Base-by-base conservation (phyloP, 2,797 vertebrate species). In the Ctenopoma multispine region DNA sequence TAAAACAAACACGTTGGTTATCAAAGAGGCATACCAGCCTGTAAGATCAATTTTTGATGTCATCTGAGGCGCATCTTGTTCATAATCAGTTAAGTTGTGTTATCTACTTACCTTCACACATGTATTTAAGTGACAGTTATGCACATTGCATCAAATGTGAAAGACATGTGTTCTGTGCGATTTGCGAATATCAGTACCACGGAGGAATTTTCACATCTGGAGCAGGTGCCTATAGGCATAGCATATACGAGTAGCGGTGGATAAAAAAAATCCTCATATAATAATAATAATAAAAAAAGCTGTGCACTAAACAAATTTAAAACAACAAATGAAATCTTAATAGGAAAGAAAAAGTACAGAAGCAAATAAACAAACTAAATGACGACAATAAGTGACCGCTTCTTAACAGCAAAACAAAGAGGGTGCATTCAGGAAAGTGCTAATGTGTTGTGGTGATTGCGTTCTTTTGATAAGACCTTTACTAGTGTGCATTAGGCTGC, bases 381-480 rank as follows among this genome's bases (percentile, higher is more conserved):
- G 23, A 60, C 23, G 1, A 55, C 9, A 49, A 27, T 4, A 50
- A 24, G 34, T 41, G 24, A 21, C 3, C 20, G 21, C 54, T 70
- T 59, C 23, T 10, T 1, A 41, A 53, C 17, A 55, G n/a, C 18
- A 46, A 66, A 46, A 48, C 36, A 55, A 69, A 68, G 10, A 69
- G n/a, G 61, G 5, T 24, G 38, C 43, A 47, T 75, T 73, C 53
- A 56, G 50, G 14, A 53, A 69, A 73, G 63, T 71, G 69, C 67
- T 78, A 78, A 81, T 63, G 74, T 21, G 8, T 63, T 61, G 69
- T 17, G 47, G 36, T 2, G 5, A 72, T 69, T 62, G 29, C 38
- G 58, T 62, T 77, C 73, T 44, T 77, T 75, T 76, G 67, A 77
- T 79, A 48, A 73, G 54, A 82, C 67, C 73, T 79, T 85, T 69